These are phyloP conservation scores for Eremophila alpestris DNA, from an alignment of 2,797 vertebrate species.

Conservation along the genomic window DNA sequence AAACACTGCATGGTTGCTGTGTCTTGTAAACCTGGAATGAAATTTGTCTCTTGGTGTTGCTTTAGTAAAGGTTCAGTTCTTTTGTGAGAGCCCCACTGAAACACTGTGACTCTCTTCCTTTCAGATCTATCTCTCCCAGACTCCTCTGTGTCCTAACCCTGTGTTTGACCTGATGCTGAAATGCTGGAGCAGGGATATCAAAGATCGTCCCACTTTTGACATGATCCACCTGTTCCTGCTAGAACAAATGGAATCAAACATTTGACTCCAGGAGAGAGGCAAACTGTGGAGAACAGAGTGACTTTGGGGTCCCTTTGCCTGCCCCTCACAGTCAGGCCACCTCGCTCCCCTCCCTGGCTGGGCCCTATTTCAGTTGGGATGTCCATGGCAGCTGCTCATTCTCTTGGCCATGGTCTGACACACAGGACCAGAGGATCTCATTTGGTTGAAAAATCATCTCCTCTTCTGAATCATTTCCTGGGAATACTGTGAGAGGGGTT, in stretches of 20 bases:
- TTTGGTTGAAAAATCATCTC: constrained; percentile 63
- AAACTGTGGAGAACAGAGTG: neutral
- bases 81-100: neutral
- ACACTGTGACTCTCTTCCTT: constrained; percentile 17
- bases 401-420: constrained; percentile 62
- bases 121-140: constrained; percentile 95
- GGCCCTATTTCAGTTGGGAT: neutral
- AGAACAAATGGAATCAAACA: constrained; percentile 80
- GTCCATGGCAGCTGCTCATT: constrained; percentile 68
- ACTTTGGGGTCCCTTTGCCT: constrained; percentile 30
- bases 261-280: constrained; percentile 42
- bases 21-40: neutral
- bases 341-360: constrained; percentile 34
- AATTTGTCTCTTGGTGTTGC: neutral
- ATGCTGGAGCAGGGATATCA: constrained; percentile 95
- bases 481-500: constrained; percentile 63
- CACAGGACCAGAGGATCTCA: constrained; percentile 55
- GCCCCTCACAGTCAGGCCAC: constrained; percentile 7
- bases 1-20: neutral
- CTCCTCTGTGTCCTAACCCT: constrained; percentile 89
- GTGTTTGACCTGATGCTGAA: constrained; percentile 97
- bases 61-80: neutral
- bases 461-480: constrained; percentile 64
- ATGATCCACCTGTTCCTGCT: constrained; percentile 89
- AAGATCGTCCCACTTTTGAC: constrained; percentile 92